These are phyloP conservation scores for Heteronetta atricapilla DNA, from an alignment of 2,113 vertebrate genomes.

Conservation along the genomic window DNA sequence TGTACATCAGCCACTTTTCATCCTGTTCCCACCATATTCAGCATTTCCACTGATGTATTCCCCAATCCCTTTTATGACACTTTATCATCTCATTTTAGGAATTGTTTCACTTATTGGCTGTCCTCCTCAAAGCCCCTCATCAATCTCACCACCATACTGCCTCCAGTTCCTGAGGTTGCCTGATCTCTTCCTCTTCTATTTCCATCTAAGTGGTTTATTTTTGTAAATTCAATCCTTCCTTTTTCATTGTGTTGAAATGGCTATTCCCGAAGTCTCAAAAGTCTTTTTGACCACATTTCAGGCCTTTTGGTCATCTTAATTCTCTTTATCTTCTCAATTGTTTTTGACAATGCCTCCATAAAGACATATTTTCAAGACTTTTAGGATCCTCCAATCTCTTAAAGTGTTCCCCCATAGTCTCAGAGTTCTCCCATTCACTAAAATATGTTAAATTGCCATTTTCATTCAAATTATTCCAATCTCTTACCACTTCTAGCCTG, in stretches of 20 bases:
- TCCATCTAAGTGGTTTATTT: background rate
- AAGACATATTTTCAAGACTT: background rate
- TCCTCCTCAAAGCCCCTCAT: background rate
- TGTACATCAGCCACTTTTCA: background rate
- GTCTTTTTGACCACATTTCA: background rate
- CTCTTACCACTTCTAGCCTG: background rate
- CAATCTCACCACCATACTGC: background rate
- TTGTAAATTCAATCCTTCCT: background rate
- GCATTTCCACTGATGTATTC: background rate
- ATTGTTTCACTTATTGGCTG: background rate
- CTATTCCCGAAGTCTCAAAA: background rate
- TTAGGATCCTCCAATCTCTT: background rate
- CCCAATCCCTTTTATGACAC: background rate
- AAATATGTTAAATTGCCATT: background rate
- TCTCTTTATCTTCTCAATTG: background rate
- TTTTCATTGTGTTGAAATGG: background rate
- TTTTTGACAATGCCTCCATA: background rate
- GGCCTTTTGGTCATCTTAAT: background rate
- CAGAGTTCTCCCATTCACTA: background rate
- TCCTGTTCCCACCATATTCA: background rate
- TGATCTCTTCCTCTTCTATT: background rate
- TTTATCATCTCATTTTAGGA: background rate
- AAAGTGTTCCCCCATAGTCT: fast-evolving
- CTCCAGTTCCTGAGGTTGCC: background rate
- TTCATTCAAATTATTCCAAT: background rate